These are phyloP conservation scores for Oreotrochilus melanogaster DNA, from an alignment of 2,113 vertebrate genomes.

Conservation along the genomic window DNA sequence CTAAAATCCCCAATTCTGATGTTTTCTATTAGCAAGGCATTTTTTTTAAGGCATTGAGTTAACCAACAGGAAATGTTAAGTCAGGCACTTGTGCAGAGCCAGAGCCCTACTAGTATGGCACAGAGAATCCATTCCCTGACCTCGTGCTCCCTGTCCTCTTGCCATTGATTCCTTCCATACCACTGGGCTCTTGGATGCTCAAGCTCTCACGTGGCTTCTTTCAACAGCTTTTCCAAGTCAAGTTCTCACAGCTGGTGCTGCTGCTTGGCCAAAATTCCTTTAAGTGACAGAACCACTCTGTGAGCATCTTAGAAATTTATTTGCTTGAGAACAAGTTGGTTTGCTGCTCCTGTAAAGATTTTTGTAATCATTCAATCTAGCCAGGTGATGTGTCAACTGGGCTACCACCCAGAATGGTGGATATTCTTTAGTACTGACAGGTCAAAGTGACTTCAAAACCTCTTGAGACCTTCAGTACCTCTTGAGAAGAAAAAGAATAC, in stretches of 20 bases:
- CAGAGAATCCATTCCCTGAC: background rate
- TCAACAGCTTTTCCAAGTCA: background rate
- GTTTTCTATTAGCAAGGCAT: background rate
- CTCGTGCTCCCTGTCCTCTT: background rate
- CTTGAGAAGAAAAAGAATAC: background rate
- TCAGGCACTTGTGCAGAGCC: background rate
- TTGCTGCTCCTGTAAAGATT: background rate
- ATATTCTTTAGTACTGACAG: background rate
- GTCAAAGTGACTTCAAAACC: background rate
- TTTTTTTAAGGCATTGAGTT: background rate
- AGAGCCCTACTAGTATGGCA: rapidly evolving
- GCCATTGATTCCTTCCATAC: background rate
- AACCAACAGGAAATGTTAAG: background rate
- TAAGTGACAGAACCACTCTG: rapidly evolving
- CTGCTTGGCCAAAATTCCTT: background rate
- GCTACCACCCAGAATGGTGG: background rate
- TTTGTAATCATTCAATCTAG: background rate
- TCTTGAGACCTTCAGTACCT: background rate
- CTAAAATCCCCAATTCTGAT: background rate
- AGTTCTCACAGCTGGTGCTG: background rate
- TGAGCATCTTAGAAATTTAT: background rate
- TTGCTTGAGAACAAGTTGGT: background rate
- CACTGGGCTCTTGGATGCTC: background rate
- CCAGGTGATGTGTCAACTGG: background rate
- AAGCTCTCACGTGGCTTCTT: background rate